These are phyloP conservation scores for Drosophila affinis DNA, from an alignment of 2,888 invertebrate species.

Conservation along the genomic window DNA sequence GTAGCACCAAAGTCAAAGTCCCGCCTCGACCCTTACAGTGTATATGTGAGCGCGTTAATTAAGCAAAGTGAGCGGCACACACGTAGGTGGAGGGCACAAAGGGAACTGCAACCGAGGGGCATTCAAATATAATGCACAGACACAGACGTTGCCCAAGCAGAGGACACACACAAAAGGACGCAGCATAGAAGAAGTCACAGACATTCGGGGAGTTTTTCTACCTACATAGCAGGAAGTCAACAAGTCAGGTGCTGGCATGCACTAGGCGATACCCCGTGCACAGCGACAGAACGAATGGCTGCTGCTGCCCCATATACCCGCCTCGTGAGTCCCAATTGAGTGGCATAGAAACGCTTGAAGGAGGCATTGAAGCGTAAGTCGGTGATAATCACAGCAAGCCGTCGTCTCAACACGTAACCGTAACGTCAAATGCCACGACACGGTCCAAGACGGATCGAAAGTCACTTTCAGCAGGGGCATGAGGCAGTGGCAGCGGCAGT, in stretches of 20 bases:
- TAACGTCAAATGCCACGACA: constrained; percentile 74
- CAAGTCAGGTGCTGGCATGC: not conserved
- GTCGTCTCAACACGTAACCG: constrained; percentile 73
- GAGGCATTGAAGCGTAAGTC: constrained; percentile 77
- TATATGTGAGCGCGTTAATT: constrained; percentile 62
- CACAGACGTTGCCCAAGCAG: constrained; percentile 47
- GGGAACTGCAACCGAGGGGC: constrained; percentile 44
- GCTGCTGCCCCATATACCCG: constrained; percentile 11
- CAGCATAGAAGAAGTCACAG: constrained; percentile 32
- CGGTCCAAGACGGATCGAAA: constrained; percentile 36
- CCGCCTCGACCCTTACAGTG: constrained; percentile 58
- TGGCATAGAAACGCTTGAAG: constrained; percentile 47
- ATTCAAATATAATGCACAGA: constrained; percentile 73
- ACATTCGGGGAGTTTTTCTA: constrained; percentile 50
- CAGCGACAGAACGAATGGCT: too few species aligned
- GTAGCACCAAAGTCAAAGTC: constrained; percentile 69
- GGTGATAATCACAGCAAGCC: constrained; percentile 75
- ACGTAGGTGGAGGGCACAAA: constrained; percentile 49
- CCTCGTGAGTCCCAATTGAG: not conserved
- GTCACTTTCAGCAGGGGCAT: constrained; percentile 14
- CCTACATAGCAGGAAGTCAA: constrained; percentile 46
- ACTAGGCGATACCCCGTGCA: not conserved
- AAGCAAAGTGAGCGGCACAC: constrained; percentile 79
- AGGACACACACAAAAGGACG: constrained; percentile 59
- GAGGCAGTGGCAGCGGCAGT: constrained; percentile 20